Evolutionary conservation across 2,888 invertebrate species (phyloP).

Genomic region (Sipha maydis): DNA sequence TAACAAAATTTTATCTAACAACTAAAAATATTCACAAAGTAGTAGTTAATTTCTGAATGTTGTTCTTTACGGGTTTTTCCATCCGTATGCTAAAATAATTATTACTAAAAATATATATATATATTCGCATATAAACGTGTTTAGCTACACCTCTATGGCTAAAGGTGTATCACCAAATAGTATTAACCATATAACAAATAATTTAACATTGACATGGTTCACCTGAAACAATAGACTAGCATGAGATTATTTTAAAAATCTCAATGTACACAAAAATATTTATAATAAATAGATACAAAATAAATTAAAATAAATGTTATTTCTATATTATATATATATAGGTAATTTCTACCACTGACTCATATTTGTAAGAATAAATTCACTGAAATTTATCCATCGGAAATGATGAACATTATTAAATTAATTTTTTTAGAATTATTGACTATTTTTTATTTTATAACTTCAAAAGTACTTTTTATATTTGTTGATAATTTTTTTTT

Average conservation of each 20-base stretch:
- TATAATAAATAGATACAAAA: not conserved
- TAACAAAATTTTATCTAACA: slow-evolving; percentile 39
- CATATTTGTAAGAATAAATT: not conserved
- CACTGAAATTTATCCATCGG: not conserved
- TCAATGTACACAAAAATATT: slow-evolving; percentile 37
- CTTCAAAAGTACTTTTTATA: too few relatives aligned
- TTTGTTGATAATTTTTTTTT: too few relatives aligned
- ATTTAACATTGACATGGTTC: slow-evolving; percentile 56
- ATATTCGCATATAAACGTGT: not conserved
- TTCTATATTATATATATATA: too few relatives aligned
- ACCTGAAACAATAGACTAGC: slow-evolving; percentile 61
- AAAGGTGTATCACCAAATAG: slow-evolving; percentile 39
- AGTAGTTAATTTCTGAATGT: slow-evolving; percentile 58
- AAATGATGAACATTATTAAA: not conserved
- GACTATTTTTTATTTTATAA: too few relatives aligned
- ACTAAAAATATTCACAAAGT: slow-evolving; percentile 60
- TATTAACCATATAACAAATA: slow-evolving; percentile 56
- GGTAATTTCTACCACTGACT: not conserved
- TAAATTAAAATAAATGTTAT: not conserved
- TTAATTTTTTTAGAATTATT: not conserved
- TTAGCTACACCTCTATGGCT: slow-evolving; percentile 24
- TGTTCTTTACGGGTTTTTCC: slow-evolving; percentile 52
- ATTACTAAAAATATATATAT: slow-evolving; percentile 53
- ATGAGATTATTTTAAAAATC: slow-evolving; percentile 45
- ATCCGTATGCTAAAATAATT: slow-evolving; percentile 53